Evolutionary conservation across 1,140 invertebrate genomes (phyloP).

Genomic region (Megathymus violae): DNA sequence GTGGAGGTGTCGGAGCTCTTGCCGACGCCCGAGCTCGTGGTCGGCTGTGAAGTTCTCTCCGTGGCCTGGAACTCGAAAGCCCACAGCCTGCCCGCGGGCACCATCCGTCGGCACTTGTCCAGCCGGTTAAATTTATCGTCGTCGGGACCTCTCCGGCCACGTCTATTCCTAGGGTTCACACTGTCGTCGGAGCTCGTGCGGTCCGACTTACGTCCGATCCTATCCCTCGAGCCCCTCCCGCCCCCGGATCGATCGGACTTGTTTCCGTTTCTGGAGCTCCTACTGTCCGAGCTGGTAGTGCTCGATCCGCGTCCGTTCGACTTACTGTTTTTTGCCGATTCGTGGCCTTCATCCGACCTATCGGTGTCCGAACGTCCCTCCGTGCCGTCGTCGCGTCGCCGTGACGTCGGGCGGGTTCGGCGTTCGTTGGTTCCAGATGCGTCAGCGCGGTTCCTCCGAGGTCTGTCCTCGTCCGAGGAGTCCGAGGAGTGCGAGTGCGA

Average conservation of each 20-base stretch:
- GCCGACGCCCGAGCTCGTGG: constrained; percentile 11
- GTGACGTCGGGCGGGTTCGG: not conserved
- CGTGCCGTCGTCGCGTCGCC: too few relatives aligned
- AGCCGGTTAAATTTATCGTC: constrained; percentile 2
- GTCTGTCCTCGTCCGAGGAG: constrained; percentile 24
- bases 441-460: constrained; percentile 3
- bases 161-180: not conserved
- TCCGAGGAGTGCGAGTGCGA: constrained; percentile 37
- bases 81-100: constrained; percentile 29
- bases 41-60: constrained; percentile 4
- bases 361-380: not conserved
- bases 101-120: not conserved
- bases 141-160: constrained; percentile 1
- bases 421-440: constrained; percentile 2
- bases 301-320: not conserved
- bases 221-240: not conserved
- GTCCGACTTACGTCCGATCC: not conserved
- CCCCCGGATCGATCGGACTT: constrained; percentile 12
- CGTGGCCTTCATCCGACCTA: constrained; percentile 6
- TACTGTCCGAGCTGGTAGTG: not conserved
- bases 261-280: constrained; percentile 1
- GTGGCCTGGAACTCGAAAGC: constrained; percentile 46
- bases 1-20: constrained; percentile 9
- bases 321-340: not conserved
- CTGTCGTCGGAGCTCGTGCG: not conserved